These are phyloP conservation scores for Tadarida brasiliensis DNA, from an alignment of 2,797 vertebrate genomes.

Conservation along the genomic window DNA sequence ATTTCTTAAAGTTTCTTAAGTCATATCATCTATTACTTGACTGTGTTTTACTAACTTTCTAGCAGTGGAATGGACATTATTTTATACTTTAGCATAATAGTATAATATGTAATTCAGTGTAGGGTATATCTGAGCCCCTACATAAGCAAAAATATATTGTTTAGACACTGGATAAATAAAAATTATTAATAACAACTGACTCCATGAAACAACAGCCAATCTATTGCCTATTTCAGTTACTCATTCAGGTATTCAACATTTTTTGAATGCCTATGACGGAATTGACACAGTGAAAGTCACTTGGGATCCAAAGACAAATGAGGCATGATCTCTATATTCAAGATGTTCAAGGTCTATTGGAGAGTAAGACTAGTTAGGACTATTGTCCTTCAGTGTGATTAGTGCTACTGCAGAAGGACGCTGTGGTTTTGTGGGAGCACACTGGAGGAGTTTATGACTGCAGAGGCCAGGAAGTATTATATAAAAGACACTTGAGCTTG, in stretches of 20 bases:
- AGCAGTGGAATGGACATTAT: neutral
- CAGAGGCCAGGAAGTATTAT: neutral
- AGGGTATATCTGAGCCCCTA: neutral
- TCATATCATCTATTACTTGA: neutral
- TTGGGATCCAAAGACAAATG: neutral
- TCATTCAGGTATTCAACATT: neutral
- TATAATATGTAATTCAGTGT: neutral
- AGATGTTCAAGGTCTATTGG: neutral
- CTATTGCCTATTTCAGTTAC: neutral
- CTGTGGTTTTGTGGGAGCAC: neutral
- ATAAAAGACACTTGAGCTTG: neutral
- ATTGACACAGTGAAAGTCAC: neutral
- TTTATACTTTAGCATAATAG: neutral
- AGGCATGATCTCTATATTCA: neutral
- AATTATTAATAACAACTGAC: neutral
- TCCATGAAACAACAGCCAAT: neutral
- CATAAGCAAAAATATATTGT: neutral
- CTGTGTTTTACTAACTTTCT: conserved; percentile 13
- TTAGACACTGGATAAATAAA: conserved; percentile 1
- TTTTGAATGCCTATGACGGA: neutral
- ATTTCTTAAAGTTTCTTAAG: conserved; percentile 45
- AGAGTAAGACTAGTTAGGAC: neutral
- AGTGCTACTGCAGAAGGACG: neutral
- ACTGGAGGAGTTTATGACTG: neutral
- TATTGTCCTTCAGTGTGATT: neutral